phyloP scores from a whole-genome alignment of 2,113 vertebrate species.

The Aldabrachelys gigantea region DNA sequence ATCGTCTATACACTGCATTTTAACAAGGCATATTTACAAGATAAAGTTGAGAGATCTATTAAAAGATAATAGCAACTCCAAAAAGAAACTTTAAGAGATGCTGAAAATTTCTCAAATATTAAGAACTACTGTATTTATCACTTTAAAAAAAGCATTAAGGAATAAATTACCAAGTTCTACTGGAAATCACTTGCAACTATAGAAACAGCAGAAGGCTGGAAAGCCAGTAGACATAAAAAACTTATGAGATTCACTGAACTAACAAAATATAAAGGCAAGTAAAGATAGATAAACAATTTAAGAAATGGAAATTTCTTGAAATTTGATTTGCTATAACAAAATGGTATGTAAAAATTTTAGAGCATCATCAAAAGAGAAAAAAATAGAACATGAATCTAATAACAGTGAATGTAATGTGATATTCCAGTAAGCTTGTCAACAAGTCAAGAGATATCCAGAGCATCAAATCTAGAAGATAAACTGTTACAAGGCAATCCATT shows the following conservation, averaged over 20 bases:
- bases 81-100: neutral
- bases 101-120: slow-evolving; percentile 26
- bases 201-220: neutral
- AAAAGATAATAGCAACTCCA: neutral
- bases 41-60: neutral
- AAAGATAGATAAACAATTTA: neutral
- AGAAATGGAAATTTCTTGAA: neutral
- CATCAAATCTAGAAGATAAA: neutral
- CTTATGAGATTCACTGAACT: neutral
- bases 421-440: neutral
- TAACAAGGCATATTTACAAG: slow-evolving; percentile 31
- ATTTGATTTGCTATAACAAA: neutral
- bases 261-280: neutral
- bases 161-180: slow-evolving; percentile 15
- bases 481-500: neutral
- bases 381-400: neutral
- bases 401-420: neutral
- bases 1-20: neutral
- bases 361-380: neutral
- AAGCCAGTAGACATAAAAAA: slow-evolving; percentile 3
- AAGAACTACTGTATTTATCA: neutral
- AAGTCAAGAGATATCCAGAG: neutral
- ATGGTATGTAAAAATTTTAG: neutral
- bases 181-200: neutral
- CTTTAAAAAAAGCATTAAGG: slow-evolving; percentile 14